phyloP scores from a whole-genome alignment of 2,797 vertebrate genomes.

The Vireo griseus region DNA sequence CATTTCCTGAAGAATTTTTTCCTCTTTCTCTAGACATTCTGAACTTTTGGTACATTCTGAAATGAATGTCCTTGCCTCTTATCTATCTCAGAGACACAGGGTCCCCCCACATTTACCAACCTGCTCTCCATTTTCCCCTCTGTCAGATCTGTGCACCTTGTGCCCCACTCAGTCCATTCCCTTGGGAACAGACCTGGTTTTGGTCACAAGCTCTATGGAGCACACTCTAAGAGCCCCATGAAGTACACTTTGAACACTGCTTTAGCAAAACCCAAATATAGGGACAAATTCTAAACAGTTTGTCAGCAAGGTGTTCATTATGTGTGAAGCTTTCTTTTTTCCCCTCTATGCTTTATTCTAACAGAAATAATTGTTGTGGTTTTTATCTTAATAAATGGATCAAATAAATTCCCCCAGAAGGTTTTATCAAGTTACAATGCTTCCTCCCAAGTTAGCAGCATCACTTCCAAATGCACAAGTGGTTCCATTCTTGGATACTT shows the following conservation, averaged over 20 bases:
- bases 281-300: background rate
- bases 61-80: background rate
- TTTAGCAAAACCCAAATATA: background rate
- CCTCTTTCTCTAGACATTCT: background rate
- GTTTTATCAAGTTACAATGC: background rate
- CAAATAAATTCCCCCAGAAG: background rate
- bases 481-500: background rate
- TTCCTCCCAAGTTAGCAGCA: background rate
- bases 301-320: background rate
- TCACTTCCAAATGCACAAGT: background rate
- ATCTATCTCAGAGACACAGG: fast-evolving
- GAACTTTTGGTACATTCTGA: background rate
- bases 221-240: background rate
- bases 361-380: fast-evolving
- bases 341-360: fast-evolving
- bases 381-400: background rate
- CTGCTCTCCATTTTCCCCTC: background rate
- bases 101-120: fast-evolving
- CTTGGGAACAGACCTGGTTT: background rate
- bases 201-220: background rate
- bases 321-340: fast-evolving
- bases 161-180: background rate
- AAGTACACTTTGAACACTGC: background rate
- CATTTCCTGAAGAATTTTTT: background rate
- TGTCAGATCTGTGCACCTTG: background rate